Conservation (phyloP, 2,888 invertebrate genomes). For the Caenorhabditis japonica region DNA sequence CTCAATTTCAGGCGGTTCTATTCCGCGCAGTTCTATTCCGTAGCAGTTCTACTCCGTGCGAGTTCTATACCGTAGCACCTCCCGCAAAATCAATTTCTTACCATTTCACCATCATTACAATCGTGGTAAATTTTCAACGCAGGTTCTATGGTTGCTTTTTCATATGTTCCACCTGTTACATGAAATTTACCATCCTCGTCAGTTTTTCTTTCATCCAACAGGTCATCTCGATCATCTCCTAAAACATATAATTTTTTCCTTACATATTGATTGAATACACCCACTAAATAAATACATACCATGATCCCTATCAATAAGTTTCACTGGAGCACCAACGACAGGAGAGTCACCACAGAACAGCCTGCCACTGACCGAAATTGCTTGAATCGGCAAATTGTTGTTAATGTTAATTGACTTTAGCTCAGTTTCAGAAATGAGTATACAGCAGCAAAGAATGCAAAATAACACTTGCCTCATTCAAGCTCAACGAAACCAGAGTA, state of each 20-base stretch:
- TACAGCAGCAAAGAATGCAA: too few relatives aligned
- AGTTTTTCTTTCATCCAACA: slow-evolving; percentile 49
- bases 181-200: slow-evolving; percentile 53
- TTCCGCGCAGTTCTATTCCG: too few relatives aligned
- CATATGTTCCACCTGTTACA: slow-evolving; percentile 51
- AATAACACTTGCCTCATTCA: too few relatives aligned
- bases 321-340: slow-evolving; percentile 31
- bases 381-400: slow-evolving; percentile 36
- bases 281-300: slow-evolving; percentile 4
- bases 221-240: slow-evolving; percentile 48
- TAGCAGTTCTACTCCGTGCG: too few relatives aligned
- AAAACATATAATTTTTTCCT: background rate
- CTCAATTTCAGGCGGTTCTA: too few relatives aligned
- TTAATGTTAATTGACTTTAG: background rate
- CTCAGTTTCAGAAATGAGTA: too few relatives aligned
- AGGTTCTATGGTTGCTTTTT: slow-evolving; percentile 42
- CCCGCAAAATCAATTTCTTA: slow-evolving; percentile 1
- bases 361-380: slow-evolving; percentile 44
- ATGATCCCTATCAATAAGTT: slow-evolving; percentile 48
- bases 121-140: slow-evolving; percentile 59
- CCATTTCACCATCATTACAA: slow-evolving; percentile 52
- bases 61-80: too few relatives aligned
- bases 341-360: slow-evolving; percentile 47
- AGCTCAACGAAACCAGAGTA: too few relatives aligned
- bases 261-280: too few relatives aligned